Base-by-base conservation (phyloP, 1,140 invertebrate genomes). In the Melanaphis sacchari region DNA sequence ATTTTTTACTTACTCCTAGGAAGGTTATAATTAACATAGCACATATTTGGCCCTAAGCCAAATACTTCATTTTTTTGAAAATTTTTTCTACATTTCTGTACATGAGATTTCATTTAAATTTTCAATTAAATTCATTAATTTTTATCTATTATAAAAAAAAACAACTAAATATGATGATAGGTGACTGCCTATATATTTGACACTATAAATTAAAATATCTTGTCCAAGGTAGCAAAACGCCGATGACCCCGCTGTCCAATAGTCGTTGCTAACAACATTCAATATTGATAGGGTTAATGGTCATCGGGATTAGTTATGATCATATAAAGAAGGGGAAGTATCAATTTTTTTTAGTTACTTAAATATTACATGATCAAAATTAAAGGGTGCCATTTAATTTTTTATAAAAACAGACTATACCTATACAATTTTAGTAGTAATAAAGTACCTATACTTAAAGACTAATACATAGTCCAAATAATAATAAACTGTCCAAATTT, bases 181-280 rank as follows among this genome's bases (percentile, higher is more conserved):
- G 59, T 21, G 15, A 15, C 24, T 43, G 54, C 9, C 88, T 40
- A 54, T 38, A 43, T 40, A 90, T 66, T 41, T 90, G 26, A 90
- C 38, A 21, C 31, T 66, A 43, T 90, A 36, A 90, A 40, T 18
- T 21, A 90, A 26, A 90, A 66, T 90, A 93, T 93, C 81, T 93
- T 93, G 91, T 85, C 91, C 46, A 52, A 0, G 84, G n/a, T 41
- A 21, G 46, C 91, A 54, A 54, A 49, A 85, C 76, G 76, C 15
- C 91, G 91, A 52, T 84, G 91, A 93, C 76, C 76, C n/a, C 36
- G 31, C 31, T n/a, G 76, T 52, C 91, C n/a, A 82, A 38, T 31
- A n/a, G 36, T 85, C 91, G 91, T 93, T 93, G 81, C 91, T 93
- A 93, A 93, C 91, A 93, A 93, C 91, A 93, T 82, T 90, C 26